Evolutionary conservation across 2,113 vertebrate species (phyloP), one percentile per base, ranked within the genome.

Genomic region (Lates calcarifer): DNA sequence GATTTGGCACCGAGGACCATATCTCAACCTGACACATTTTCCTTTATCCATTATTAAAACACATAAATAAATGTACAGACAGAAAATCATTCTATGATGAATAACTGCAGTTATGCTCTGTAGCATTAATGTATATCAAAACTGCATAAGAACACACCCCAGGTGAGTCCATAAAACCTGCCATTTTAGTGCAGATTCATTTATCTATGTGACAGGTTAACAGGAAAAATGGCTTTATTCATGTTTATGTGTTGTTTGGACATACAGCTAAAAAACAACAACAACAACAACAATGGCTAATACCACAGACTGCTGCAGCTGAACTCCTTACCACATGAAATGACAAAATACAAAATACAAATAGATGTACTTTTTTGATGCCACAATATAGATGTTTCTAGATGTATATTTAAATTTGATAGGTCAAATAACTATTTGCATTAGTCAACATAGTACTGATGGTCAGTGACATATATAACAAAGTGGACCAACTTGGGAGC

Each of bases 21-120:
- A 82, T 70, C 74, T 89, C 79, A 91, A 45, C 67, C 69, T 74
- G 83, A 87, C 74, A 73, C 85, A 78, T 79, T 82, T 70, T 60
- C 78, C 84, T 88, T 89, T 53, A 90, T 93, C 83, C 71, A 87
- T 91, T 87, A 90, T 91, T 91, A 88, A 91, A 91, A 89, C 68
- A 82, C 81, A 90, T 78, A 82, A 87, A 93, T 90, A 87, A 87
- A 83, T 82, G 53, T 82, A 81, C 56, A 53, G 83, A 85, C 70
- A 78, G 81, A 79, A 87, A 83, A 87, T 67, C 74, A 69, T 86
- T 89, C 79, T 67, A 77, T 87, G 86, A 88, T 90, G 74, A 90
- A 92, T 92, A 78, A 83, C 80, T 72, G 45, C 68, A 89, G 81
- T 89, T 84, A 74, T 74, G 61, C 65, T 84, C 37, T 51, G 69